Percentiles rank a stretch among this genome's conserved stretches.
phyloP scores from a whole-genome alignment of 2,888 invertebrate genomes.

The Odiellus spinosus region DNA sequence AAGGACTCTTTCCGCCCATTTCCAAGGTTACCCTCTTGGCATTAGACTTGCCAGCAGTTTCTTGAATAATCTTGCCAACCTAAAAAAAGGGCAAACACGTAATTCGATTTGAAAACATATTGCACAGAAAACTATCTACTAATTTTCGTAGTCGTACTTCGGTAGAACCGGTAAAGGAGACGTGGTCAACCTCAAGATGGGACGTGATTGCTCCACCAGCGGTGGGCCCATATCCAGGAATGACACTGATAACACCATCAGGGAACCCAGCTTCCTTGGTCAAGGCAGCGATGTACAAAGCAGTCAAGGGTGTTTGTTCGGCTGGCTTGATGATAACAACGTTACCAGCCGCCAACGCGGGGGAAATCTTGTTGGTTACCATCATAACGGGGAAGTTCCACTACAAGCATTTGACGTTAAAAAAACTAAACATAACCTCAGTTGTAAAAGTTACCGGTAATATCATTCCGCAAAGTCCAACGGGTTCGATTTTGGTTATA shows the following conservation, averaged over 20 bases:
- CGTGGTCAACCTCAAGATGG: conserved; percentile 30
- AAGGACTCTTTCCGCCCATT: conserved; percentile 74
- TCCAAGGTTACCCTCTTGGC: conserved; percentile 67
- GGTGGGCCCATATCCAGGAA: conserved; percentile 32
- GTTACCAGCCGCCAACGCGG: conserved; percentile 30
- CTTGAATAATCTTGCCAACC: conserved; percentile 37
- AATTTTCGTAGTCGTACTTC: conserved; percentile 15
- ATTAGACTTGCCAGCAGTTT: conserved; percentile 55
- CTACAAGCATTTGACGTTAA: conserved; percentile 2
- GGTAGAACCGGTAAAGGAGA: conserved; percentile 32
- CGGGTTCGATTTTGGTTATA: conserved; percentile 45
- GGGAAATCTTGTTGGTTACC: conserved; percentile 39
- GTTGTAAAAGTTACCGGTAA: conserved; percentile 42
- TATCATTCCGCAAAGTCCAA: conserved; percentile 87
- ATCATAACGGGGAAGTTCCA: conserved; percentile 42
- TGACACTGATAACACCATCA: conserved; percentile 28
- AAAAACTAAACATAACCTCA: neutral
- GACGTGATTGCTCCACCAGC: conserved; percentile 31
- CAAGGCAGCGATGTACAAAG: conserved; percentile 28
- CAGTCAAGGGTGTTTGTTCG: conserved; percentile 32
- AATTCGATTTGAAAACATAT: neutral
- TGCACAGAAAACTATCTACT: neutral
- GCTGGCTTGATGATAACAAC: conserved; percentile 31
- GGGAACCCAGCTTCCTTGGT: conserved; percentile 30
- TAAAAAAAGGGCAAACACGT: conserved; percentile 23